Conservation (phyloP, 1,140 invertebrate species). For the Apocrypta bakeri region DNA sequence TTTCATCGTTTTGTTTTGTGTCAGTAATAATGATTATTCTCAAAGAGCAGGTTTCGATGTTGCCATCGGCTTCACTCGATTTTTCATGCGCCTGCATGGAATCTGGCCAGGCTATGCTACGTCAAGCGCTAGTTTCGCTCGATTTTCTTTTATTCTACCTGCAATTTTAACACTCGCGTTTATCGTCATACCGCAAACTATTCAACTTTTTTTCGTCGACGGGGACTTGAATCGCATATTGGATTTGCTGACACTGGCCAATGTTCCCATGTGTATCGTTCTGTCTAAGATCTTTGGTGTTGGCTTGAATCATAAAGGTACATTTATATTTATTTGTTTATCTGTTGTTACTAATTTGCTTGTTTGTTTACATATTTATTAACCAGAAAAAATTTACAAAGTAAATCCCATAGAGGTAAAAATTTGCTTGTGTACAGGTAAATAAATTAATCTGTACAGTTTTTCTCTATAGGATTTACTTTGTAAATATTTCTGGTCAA, state of each 20-base stretch:
- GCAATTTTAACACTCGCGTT: neutral
- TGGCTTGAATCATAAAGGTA: constrained; percentile 27
- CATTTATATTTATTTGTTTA: too few relatives aligned
- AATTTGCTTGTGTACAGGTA: too few relatives aligned
- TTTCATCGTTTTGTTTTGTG: neutral
- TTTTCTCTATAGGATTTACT: too few relatives aligned
- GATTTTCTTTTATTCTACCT: neutral
- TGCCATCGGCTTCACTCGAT: constrained; percentile 48
- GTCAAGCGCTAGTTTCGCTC: neutral
- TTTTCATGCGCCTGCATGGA: constrained; percentile 46
- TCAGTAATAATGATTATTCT: neutral
- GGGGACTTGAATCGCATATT: constrained; percentile 48
- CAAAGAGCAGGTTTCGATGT: constrained; percentile 45
- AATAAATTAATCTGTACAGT: too few relatives aligned
- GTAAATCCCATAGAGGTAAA: too few relatives aligned
- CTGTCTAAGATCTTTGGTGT: constrained; percentile 15
- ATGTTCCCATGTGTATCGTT: constrained; percentile 28
- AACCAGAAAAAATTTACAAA: too few relatives aligned
- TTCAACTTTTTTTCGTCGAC: constrained; percentile 31
- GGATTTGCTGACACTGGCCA: constrained; percentile 41
- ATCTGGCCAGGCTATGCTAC: constrained; percentile 42
- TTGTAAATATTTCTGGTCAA: too few relatives aligned
- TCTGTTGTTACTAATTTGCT: too few relatives aligned
- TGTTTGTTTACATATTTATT: too few relatives aligned
- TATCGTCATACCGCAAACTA: constrained; percentile 48